Evolutionary conservation across 2,888 invertebrate genomes (phyloP).

Genomic region (Rambutsinella grinnellia): DNA sequence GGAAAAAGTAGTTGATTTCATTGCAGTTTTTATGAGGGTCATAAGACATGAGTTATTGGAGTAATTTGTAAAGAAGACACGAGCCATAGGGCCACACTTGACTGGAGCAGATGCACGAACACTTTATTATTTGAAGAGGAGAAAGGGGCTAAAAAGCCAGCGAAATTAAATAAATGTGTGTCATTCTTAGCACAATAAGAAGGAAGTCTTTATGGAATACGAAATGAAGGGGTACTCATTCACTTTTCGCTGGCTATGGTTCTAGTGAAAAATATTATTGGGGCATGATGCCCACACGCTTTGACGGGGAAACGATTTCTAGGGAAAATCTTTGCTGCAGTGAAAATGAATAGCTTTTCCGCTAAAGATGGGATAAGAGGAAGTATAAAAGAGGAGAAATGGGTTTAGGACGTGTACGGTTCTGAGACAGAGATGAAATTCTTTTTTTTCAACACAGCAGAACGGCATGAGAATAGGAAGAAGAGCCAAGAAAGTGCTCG

Average conservation of each 20-base stretch:
- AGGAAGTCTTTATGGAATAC: conserved; percentile 3
- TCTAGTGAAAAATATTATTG: neutral
- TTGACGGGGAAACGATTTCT: too few relatives aligned
- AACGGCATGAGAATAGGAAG: neutral
- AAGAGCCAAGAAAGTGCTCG: conserved; percentile 34
- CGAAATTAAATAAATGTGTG: conserved; percentile 24
- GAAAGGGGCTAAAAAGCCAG: neutral
- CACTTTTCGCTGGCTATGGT: neutral
- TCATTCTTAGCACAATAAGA: conserved; percentile 6
- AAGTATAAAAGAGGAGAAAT: too few relatives aligned
- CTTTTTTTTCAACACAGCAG: neutral
- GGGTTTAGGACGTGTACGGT: too few relatives aligned
- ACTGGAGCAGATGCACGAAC: conserved; percentile 10
- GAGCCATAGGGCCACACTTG: conserved; percentile 7
- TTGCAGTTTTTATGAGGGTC: conserved; percentile 47
- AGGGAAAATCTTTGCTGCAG: too few relatives aligned
- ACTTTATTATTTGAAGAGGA: neutral
- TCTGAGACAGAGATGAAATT: neutral
- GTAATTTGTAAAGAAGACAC: conserved; percentile 40
- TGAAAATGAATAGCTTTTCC: too few relatives aligned
- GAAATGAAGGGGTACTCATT: neutral
- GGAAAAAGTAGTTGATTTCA: conserved; percentile 28
- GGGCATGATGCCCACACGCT: too few relatives aligned
- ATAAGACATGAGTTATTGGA: conserved; percentile 40
- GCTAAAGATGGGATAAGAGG: too few relatives aligned